phyloP scores from a whole-genome alignment of 2,888 invertebrate genomes.

The Bruchidius siliquastri region DNA sequence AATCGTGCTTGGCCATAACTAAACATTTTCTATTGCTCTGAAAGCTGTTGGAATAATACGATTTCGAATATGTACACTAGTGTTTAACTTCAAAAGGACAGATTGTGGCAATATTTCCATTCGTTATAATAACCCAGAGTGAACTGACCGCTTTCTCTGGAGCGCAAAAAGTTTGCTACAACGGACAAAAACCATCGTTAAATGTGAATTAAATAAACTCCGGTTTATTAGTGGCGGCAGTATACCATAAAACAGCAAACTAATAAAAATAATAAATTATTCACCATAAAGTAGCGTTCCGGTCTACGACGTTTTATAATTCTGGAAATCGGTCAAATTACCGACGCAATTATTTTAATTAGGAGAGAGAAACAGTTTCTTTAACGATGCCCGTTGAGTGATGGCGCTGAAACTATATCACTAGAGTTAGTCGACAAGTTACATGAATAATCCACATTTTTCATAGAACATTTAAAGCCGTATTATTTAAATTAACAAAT shows the following conservation, averaged over 20 bases:
- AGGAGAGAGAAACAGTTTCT: neutral
- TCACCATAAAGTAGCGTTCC: neutral
- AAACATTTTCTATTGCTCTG: too few relatives aligned
- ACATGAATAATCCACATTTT: too few relatives aligned
- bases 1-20: too few relatives aligned
- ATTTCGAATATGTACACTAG: too few relatives aligned
- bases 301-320: neutral
- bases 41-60: too few relatives aligned
- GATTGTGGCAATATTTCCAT: neutral
- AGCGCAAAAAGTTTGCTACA: neutral
- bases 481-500: too few relatives aligned
- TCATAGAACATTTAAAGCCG: too few relatives aligned
- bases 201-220: neutral
- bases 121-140: neutral
- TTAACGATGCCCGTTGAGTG: neutral
- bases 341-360: neutral
- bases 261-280: neutral
- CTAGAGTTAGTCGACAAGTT: neutral
- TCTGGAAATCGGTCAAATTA: neutral
- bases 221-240: neutral
- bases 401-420: neutral
- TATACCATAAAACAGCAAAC: neutral
- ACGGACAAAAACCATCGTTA: neutral
- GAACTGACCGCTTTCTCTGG: neutral
- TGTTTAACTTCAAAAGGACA: neutral